These are phyloP conservation scores for Meganola albula DNA, from an alignment of 2,888 invertebrate species.

Conservation along the genomic window DNA sequence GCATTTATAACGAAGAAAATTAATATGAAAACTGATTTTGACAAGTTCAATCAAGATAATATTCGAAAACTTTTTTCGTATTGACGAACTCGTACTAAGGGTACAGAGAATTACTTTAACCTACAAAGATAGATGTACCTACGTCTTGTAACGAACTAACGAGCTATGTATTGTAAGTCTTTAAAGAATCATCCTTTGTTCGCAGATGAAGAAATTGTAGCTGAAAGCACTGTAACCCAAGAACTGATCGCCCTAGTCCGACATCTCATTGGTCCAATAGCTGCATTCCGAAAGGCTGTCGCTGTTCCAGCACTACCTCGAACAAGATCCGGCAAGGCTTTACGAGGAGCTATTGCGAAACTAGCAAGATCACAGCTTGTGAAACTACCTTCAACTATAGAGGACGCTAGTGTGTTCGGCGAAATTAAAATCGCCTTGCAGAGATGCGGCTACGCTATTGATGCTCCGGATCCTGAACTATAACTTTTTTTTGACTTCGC, in stretches of 20 bases:
- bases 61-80: too few relatives aligned
- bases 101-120: too few relatives aligned
- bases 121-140: too few relatives aligned
- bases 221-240: conserved; percentile 62
- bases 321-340: conserved; percentile 84
- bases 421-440: conserved; percentile 87
- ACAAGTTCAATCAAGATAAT: too few relatives aligned
- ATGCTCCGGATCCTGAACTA: conserved; percentile 81
- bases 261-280: conserved; percentile 89
- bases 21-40: too few relatives aligned
- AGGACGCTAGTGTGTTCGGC: conserved; percentile 88
- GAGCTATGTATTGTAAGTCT: too few relatives aligned
- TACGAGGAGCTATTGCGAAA: conserved; percentile 90
- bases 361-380: conserved; percentile 89
- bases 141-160: too few relatives aligned
- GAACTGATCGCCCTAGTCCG: conserved; percentile 64
- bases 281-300: conserved; percentile 88
- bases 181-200: too few relatives aligned
- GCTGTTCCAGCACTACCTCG: conserved; percentile 89
- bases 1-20: too few relatives aligned
- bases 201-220: conserved; percentile 65
- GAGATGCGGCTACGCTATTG: conserved; percentile 84
- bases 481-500: too few relatives aligned
- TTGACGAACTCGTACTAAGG: too few relatives aligned
- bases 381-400: conserved; percentile 90